Conservation (phyloP, 2,888 invertebrate species). For the Melanostoma scalare region DNA sequence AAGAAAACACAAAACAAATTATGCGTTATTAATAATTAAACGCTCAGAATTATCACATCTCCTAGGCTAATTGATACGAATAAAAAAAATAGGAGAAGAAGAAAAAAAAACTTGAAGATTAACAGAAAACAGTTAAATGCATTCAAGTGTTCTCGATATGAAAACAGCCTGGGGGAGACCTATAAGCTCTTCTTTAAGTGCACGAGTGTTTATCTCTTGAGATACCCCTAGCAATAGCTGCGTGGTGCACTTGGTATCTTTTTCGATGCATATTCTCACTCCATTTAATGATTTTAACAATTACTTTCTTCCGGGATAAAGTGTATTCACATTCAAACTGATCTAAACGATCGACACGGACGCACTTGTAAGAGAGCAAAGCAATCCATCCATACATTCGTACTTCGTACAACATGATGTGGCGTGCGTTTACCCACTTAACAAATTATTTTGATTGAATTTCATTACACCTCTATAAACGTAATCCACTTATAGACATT, state of each 20-base stretch:
- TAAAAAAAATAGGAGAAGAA: background rate
- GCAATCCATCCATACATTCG: background rate
- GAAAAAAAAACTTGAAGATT: slow-evolving; percentile 2
- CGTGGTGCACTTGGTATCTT: slow-evolving; percentile 41
- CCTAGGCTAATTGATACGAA: slow-evolving; percentile 35
- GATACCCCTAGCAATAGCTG: background rate
- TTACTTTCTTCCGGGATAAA: slow-evolving; percentile 66
- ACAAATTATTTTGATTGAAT: slow-evolving; percentile 59
- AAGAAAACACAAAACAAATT: slow-evolving; percentile 20
- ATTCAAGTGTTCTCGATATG: slow-evolving; percentile 48
- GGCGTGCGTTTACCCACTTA: slow-evolving; percentile 42
- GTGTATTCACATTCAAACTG: slow-evolving; percentile 47
- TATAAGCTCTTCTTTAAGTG: slow-evolving; percentile 7
- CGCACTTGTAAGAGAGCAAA: slow-evolving; percentile 17
- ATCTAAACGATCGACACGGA: slow-evolving; percentile 51
- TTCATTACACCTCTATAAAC: slow-evolving; percentile 68
- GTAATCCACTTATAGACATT: slow-evolving; percentile 54
- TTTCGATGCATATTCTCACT: slow-evolving; percentile 71
- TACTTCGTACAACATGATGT: background rate
- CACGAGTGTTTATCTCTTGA: slow-evolving; percentile 21
- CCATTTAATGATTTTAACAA: slow-evolving; percentile 68
- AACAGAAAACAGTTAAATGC: slow-evolving; percentile 34
- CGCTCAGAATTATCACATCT: slow-evolving; percentile 67
- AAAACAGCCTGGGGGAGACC: slow-evolving; percentile 8
- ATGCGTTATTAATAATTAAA: slow-evolving; percentile 53